These are phyloP conservation scores for Serripes groenlandicus DNA, from an alignment of 2,888 invertebrate species.

Conservation along the genomic window DNA sequence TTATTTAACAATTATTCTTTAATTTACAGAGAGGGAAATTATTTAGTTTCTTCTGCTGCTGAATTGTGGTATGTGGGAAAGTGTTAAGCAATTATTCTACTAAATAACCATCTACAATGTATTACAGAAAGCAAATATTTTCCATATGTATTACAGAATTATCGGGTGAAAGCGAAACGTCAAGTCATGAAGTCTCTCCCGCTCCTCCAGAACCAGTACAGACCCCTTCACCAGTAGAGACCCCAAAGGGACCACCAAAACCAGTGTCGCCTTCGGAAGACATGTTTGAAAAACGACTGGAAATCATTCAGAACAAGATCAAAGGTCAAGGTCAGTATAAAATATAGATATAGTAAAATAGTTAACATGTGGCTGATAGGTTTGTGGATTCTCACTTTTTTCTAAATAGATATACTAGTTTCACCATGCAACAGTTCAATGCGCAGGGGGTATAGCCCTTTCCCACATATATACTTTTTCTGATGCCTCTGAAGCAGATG, in stretches of 20 bases:
- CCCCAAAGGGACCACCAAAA: conserved; percentile 2
- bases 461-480: background rate
- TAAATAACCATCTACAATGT: no score
- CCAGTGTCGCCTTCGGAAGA: conserved; percentile 42
- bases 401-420: no score
- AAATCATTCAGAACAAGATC: conserved; percentile 31
- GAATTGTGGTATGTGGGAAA: no score
- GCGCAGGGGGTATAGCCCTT: no score
- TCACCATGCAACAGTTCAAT: no score
- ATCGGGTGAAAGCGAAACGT: background rate
- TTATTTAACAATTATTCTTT: no score
- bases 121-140: no score
- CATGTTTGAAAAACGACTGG: conserved; percentile 64
- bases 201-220: conserved; percentile 8
- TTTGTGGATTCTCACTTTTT: no score
- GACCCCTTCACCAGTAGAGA: conserved; percentile 16
- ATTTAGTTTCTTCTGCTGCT: no score
- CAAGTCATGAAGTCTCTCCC: background rate
- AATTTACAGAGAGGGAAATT: no score
- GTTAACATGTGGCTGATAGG: no score
- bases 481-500: background rate
- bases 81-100: no score
- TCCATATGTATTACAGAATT: conserved; percentile 9
- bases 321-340: conserved; percentile 7
- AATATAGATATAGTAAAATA: background rate